Base-by-base conservation (phyloP, 2,113 vertebrate species). In the Barnardius zonarius region DNA sequence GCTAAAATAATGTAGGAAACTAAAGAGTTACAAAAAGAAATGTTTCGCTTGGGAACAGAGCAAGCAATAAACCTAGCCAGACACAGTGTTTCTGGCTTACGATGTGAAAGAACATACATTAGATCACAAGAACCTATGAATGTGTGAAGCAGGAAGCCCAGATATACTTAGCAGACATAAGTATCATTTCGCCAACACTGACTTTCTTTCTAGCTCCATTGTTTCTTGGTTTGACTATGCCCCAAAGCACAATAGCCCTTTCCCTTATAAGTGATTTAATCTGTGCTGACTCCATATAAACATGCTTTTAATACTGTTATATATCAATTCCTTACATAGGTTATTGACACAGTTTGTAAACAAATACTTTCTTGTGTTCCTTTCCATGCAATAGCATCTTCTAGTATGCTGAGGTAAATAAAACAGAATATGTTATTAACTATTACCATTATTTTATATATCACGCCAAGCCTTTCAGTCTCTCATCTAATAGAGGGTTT, bases 131-230 rank as follows among this genome's bases (percentile, higher is more conserved):
- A 89, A 52, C 51, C 64, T 95, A 92, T 41, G 37, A 88, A 95
- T 52, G 94, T 92, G 89, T 87, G 95, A 97, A 95, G 77, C 91
- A 95, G 86, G 93, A 97, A 96, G 66, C 66, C 62, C 35, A 69
- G 83, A 79, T 82, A 93, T 25, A 82, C 33, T 84, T 89, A 91
- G 66, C 69, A 97, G 89, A 93, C 83, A 13, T 41, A 91, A 88
- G 73, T 64, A 72, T 82, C 89, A 79, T 87, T 95, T 95, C 48
- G 33, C n/a, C 43, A 90, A 64, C 83, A 93, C 17, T 37, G 78
- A 25, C 39, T 78, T 92, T 89, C 31, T 64, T 91, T 81, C 83
- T 54, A 78, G 61, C 13, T 9, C 55, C 64, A 70, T 93, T 92
- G 76, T 94, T 94, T 88, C 51, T 64, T 88, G 24, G 12, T 86